Conservation (phyloP, 1,140 invertebrate genomes). For the Zophobas morio region DNA sequence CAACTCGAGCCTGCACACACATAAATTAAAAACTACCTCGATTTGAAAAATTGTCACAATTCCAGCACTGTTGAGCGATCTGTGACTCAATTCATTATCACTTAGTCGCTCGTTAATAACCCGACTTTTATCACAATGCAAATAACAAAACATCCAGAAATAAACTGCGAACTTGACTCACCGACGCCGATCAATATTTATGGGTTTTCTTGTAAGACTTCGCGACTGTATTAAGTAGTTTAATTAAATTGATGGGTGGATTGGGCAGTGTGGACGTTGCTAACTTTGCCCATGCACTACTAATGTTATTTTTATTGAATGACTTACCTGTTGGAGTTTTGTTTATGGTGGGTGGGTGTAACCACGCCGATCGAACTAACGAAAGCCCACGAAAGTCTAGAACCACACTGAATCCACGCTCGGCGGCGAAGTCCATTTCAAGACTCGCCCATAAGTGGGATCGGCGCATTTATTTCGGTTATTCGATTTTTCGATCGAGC, state of each 20-base stretch:
- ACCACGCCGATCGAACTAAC: slow-evolving; percentile 33
- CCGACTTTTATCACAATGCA: too few relatives aligned
- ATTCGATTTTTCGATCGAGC: background rate
- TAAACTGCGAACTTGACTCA: slow-evolving; percentile 4
- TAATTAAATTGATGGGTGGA: background rate
- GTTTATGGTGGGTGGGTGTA: slow-evolving; percentile 41
- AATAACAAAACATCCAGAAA: background rate
- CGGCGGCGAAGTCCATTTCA: slow-evolving; percentile 27
- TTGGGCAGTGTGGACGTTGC: too few relatives aligned
- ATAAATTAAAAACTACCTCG: too few relatives aligned
- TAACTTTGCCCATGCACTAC: background rate
- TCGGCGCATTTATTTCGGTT: slow-evolving; percentile 35
- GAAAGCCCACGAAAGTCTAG: slow-evolving; percentile 44
- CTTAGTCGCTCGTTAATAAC: background rate
- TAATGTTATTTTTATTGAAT: slow-evolving; percentile 28
- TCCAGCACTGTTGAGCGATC: background rate
- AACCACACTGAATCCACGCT: slow-evolving; percentile 32
- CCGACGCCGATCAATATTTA: slow-evolving; percentile 20
- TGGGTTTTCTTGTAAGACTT: background rate
- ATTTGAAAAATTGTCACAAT: too few relatives aligned
- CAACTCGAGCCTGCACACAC: too few relatives aligned
- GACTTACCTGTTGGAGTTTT: slow-evolving; percentile 45
- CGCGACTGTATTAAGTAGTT: background rate
- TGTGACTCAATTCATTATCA: background rate
- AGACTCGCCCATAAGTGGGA: slow-evolving; percentile 24